Conservation (phyloP, 1,140 invertebrate species). For the Diorhabda carinulata region DNA sequence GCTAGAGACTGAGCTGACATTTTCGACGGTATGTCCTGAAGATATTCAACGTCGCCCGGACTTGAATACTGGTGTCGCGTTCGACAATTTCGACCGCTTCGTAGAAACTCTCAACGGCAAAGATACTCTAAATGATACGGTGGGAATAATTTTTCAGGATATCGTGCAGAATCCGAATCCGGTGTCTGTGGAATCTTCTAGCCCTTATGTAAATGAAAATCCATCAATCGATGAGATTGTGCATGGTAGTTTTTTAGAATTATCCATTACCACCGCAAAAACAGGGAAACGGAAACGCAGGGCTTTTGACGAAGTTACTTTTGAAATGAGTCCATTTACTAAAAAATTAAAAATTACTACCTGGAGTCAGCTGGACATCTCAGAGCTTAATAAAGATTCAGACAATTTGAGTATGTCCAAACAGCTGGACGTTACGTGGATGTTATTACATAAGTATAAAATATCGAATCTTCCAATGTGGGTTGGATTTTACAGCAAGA, state of each 20-base stretch:
- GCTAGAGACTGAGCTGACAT: not conserved
- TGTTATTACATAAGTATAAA: slow-evolving; percentile 21
- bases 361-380: too few relatives aligned
- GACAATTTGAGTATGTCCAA: slow-evolving; percentile 23
- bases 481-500: slow-evolving; percentile 34
- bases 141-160: not conserved
- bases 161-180: not conserved
- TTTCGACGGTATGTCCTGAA: slow-evolving; percentile 26
- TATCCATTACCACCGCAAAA: too few relatives aligned
- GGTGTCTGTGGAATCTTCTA: slow-evolving; percentile 13
- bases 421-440: slow-evolving; percentile 15
- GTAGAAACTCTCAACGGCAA: slow-evolving; percentile 41
- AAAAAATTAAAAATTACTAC: too few relatives aligned
- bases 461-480: slow-evolving; percentile 37
- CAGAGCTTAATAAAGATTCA: too few relatives aligned
- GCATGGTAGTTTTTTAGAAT: too few relatives aligned
- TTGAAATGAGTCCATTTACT: too few relatives aligned
- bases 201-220: too few relatives aligned
- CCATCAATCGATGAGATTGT: too few relatives aligned
- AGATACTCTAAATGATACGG: too few relatives aligned
- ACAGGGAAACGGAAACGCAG: too few relatives aligned
- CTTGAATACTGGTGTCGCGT: slow-evolving; percentile 44
- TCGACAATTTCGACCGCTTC: slow-evolving; percentile 48
- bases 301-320: too few relatives aligned
- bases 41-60: slow-evolving; percentile 28